Evolutionary conservation across 30 jellyfish, hydroid and myxozoan genomes (phyloP).

Genomic region (Turritopsis dohrnii): DNA sequence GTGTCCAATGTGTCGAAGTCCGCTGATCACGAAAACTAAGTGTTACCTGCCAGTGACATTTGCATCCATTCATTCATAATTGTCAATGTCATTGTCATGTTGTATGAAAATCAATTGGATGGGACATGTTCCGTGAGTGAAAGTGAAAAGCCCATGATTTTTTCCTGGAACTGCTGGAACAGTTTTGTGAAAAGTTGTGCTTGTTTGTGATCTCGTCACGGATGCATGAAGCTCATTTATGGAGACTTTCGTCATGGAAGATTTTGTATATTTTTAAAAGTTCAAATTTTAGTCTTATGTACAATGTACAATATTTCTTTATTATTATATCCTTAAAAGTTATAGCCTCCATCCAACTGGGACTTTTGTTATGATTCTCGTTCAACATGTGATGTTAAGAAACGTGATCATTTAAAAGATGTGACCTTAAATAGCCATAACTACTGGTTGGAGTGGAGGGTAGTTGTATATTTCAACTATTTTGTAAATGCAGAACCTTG

Average conservation of each 20-base stretch:
- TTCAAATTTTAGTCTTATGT: conserved; percentile 1
- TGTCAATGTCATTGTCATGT: not conserved
- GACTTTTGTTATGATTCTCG: not conserved
- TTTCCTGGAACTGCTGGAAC: not conserved
- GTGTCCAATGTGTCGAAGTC: conserved; percentile 89
- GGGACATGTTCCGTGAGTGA: not conserved
- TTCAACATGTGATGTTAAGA: too few species aligned
- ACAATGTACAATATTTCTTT: conserved; percentile 6
- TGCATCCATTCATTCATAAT: not conserved
- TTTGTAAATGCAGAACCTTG: not conserved
- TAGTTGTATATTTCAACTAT: not conserved
- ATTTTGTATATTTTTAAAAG: conserved; percentile 6
- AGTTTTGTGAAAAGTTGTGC: not conserved
- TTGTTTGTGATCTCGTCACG: not conserved
- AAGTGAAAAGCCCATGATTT: not conserved
- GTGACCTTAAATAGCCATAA: too few species aligned
- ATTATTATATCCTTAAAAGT: not conserved
- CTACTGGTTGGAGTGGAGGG: not conserved
- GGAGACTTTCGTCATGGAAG: conserved; percentile 18
- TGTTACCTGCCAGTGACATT: conserved; percentile 55
- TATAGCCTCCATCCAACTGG: not conserved
- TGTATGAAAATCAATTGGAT: not conserved
- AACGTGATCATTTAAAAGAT: too few species aligned
- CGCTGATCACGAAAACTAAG: conserved; percentile 36
- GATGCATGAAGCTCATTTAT: not conserved